Evolutionary conservation across 2,888 invertebrate species (phyloP), one percentile per base, ranked within the genome.

Genomic region (Lochmaea crataegi): DNA sequence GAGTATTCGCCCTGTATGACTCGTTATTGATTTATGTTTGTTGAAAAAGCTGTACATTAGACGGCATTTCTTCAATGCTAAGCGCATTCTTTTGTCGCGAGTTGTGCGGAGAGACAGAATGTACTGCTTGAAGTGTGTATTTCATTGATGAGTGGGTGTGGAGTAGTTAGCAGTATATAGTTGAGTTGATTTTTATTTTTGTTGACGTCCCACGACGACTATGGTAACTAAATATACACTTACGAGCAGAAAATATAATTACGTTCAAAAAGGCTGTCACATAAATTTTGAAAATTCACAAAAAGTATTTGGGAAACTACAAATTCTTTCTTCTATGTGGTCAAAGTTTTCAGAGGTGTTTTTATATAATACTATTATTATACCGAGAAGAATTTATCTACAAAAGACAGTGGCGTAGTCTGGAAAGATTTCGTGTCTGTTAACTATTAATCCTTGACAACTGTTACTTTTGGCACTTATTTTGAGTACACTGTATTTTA

Each of bases 61-160:
- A 51, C 51, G 14, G n/a, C 16, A 16, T 51, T 51, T 51, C n/a
- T 51, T 51, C 16, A n/a, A 51, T n/a, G 14, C 51, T 51, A 51
- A 51, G 51, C 16, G 51, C 51, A 51, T 51, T 51, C 51, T 51
- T 51, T 51, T 51, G 16, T 51, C n/a, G 51, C n/a, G 16, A 51
- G 16, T 16, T 51, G n/a, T 51, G 14, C 51, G 14, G 51, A 51
- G 51, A 51, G 51, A 51, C 16, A 16, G 51, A 51, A n/a, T 16
- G 51, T 45, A 45, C 14, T 12, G 45, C 45, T 45, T 45, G 45
- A 45, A 45, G 45, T 45, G 45, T 45, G 45, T 51, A 16, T 51
- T 51, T 51, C 51, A 51, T 51, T 51, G 51, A 51, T 51, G 51
- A 51, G 51, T 51, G 51, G 51, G 51, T 51, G 51, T 51, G 51